Evolutionary conservation across 2,797 vertebrate genomes (phyloP), one percentile per base, ranked within the genome.

Genomic region (Bothrops alternatus): DNA sequence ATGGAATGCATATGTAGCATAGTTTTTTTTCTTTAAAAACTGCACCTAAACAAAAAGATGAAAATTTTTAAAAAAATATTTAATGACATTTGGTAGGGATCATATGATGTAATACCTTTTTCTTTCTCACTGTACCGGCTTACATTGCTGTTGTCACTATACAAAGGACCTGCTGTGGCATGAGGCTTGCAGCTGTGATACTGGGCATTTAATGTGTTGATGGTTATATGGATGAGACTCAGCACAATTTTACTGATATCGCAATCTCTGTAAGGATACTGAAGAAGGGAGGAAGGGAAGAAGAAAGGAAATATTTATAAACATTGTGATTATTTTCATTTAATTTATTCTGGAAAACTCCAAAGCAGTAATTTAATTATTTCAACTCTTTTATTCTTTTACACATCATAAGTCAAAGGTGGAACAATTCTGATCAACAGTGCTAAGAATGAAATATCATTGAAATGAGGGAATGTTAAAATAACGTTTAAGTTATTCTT

Each of bases 111-210:
- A 95, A 93, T 97, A 99, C 99, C 99, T 99, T 99, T 99, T 95
- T 99, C 99, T 95, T 99, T 99, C 94, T 99, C 99, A 61, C 99
- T 99, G 97, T 99, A 99, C 96, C 99, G 98, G 97, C 99, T 99
- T 96, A 99, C 98, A 97, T 99, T 99, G 96, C 99, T 99, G 98
- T 98, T 99, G 98, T 99, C 99, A 85, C 99, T 99, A 98, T 99
- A 99, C 94, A 99, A 97, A 18, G 99, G 99, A 28, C 99, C 99
- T 4, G 99, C 98, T 12, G 99, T 98, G 89, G 99, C 98, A 28
- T 99, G 99, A 1, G 99, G 98, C 92, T 99, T 99, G 97, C 99
- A 99, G 98, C 99, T 99, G 97, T 99, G 99, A 96, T 99, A 99
- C 94, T 99, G 99, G 12, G 99, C 99, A 0, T 99, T 99, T 95